These are phyloP conservation scores for Drosophila simulans DNA, from an alignment of 1,140 invertebrate species.

Conservation along the genomic window DNA sequence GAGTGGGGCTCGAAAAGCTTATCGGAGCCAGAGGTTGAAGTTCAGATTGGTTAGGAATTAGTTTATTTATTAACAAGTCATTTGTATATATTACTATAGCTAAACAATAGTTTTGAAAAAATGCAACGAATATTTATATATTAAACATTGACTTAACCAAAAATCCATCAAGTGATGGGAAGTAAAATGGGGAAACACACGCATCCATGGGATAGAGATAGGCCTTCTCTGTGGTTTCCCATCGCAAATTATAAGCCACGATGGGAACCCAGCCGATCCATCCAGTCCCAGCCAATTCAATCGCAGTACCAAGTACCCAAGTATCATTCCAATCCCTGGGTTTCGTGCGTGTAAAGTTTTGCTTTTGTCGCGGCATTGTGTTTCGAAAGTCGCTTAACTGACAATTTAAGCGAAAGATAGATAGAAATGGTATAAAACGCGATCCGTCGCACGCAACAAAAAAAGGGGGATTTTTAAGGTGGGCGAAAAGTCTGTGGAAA, in stretches of 20 bases:
- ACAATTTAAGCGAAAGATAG: conserved; percentile 59
- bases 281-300: conserved; percentile 17
- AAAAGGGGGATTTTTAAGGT: background rate
- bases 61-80: no score
- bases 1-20: conserved; percentile 1
- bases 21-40: background rate
- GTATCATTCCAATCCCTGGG: background rate
- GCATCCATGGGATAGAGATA: conserved; percentile 9
- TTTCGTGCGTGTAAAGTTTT: conserved; percentile 48
- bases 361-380: conserved; percentile 49
- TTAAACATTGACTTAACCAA: background rate
- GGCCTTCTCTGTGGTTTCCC: conserved; percentile 17
- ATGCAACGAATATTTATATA: background rate
- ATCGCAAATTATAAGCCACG: conserved; percentile 35
- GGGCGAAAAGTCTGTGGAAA: conserved; percentile 8
- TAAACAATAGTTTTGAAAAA: no score
- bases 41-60: no score
- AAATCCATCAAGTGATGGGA: background rate
- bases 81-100: no score
- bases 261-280: conserved; percentile 24
- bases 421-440: conserved; percentile 46
- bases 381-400: conserved; percentile 67
- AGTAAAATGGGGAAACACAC: conserved; percentile 2
- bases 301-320: background rate
- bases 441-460: conserved; percentile 53